A percentile compares a stretch with the other conserved stretches of the same genome.
Evolutionary conservation across 2,888 invertebrate genomes (phyloP).

Genomic region (Chrysodeixis includens): DNA sequence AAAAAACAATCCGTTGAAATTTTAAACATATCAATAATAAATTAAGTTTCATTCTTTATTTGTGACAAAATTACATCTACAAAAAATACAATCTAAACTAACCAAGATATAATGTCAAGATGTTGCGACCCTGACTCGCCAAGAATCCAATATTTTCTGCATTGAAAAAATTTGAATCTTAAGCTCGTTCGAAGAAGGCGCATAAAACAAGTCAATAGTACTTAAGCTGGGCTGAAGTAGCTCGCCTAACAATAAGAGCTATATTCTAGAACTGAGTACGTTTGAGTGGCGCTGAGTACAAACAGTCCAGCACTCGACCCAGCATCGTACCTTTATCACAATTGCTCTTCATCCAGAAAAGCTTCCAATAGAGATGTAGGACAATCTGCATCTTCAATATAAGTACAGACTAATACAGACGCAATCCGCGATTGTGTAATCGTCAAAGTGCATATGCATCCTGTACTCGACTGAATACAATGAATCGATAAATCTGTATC

Average conservation of each 20-base stretch:
- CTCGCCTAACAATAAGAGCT: not conserved
- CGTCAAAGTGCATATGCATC: constrained; percentile 22
- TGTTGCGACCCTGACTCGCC: too few relatives aligned
- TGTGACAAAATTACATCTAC: too few relatives aligned
- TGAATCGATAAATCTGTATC: constrained; percentile 20
- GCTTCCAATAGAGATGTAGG: not conserved
- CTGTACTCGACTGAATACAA: constrained; percentile 21
- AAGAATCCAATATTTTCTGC: too few relatives aligned
- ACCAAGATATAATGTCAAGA: too few relatives aligned
- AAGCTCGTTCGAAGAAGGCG: not conserved
- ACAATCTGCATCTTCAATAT: not conserved
- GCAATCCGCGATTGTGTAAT: constrained; percentile 11
- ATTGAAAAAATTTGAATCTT: not conserved
- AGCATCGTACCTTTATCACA: not conserved
- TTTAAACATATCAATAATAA: too few relatives aligned
- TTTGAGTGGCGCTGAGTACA: not conserved
- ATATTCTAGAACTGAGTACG: not conserved
- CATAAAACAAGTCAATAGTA: too few relatives aligned
- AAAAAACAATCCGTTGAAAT: too few relatives aligned
- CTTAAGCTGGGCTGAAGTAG: not conserved
- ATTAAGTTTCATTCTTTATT: too few relatives aligned
- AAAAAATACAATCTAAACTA: too few relatives aligned
- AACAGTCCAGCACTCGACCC: not conserved
- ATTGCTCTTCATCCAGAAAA: constrained; percentile 10
- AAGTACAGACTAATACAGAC: not conserved